Evolutionary conservation across 23 tunicate species (phyloP).

Genomic region (Trididemnum miniatum): DNA sequence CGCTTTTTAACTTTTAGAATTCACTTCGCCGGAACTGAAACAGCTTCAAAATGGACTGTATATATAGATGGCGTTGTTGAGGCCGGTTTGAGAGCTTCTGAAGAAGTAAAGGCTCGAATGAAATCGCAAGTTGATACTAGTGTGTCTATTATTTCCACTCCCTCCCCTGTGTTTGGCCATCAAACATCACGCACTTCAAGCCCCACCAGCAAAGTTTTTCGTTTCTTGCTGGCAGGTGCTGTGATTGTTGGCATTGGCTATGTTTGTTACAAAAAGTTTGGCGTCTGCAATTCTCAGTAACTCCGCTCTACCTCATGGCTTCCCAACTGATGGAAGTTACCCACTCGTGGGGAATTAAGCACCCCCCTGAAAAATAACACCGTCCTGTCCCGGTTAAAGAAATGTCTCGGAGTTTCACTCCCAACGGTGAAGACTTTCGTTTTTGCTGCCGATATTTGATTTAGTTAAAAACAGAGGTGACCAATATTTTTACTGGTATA

Average conservation of each 20-base stretch:
- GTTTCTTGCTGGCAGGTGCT: not conserved
- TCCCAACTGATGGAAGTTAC: too few species aligned
- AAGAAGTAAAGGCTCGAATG: constrained; percentile 30
- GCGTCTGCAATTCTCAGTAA: too few species aligned
- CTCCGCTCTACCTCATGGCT: too few species aligned
- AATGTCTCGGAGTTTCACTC: too few species aligned
- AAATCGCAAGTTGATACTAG: not conserved
- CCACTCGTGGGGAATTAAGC: too few species aligned
- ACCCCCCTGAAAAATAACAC: too few species aligned
- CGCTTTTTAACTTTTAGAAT: constrained; percentile 44
- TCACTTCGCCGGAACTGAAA: constrained; percentile 95
- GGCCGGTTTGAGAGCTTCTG: constrained; percentile 58
- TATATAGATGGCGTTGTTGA: constrained; percentile 89
- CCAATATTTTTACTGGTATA: too few species aligned
- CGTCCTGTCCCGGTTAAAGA: too few species aligned
- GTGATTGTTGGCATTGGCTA: not conserved
- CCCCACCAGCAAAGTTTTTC: not conserved
- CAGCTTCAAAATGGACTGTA: constrained; percentile 72
- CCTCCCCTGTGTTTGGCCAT: constrained; percentile 8
- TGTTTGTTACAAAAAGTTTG: not conserved
- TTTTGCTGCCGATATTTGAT: too few species aligned
- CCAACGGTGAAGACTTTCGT: too few species aligned
- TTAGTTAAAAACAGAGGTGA: too few species aligned
- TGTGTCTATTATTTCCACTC: not conserved
- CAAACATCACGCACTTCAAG: not conserved